These are phyloP conservation scores for Trichosurus vulpecula DNA, from an alignment of 2,797 vertebrate species.

Conservation along the genomic window DNA sequence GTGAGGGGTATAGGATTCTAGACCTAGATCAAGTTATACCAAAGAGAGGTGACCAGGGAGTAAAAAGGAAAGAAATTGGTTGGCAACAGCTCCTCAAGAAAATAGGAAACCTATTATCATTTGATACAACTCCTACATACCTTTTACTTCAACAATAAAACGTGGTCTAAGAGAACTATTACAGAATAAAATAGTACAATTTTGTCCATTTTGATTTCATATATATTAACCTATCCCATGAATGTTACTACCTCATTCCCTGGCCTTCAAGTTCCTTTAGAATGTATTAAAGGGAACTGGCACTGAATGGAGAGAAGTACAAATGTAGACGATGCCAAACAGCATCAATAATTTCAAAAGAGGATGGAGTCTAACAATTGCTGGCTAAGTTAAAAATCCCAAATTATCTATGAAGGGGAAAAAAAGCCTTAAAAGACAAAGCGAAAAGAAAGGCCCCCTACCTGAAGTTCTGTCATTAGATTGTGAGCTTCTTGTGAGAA, in stretches of 20 bases:
- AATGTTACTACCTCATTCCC: background rate
- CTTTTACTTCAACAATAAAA: conserved; percentile 14
- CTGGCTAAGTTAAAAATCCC: conserved; percentile 61
- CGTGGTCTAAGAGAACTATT: conserved; percentile 24
- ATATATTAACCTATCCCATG: background rate
- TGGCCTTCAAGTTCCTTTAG: conserved; percentile 28
- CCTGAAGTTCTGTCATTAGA: too few species aligned
- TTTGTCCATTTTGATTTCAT: background rate
- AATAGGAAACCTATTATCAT: conserved; percentile 29
- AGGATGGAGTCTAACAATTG: conserved; percentile 53
- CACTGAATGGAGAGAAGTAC: conserved; percentile 15
- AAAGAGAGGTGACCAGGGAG: background rate
- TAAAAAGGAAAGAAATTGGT: background rate
- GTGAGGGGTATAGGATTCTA: background rate
- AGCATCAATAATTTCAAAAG: conserved; percentile 59
- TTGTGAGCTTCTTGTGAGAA: too few species aligned
- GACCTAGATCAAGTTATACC: background rate
- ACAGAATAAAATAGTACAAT: conserved; percentile 14
- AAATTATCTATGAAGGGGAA: background rate
- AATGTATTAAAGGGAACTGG: background rate
- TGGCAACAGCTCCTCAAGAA: background rate
- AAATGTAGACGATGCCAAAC: background rate
- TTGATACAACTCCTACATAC: conserved; percentile 19
- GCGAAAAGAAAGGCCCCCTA: too few species aligned
- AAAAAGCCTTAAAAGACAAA: too few species aligned